Conservation (phyloP, 2,797 vertebrate genomes). For the Ctenochaetus hawaiiensis region DNA sequence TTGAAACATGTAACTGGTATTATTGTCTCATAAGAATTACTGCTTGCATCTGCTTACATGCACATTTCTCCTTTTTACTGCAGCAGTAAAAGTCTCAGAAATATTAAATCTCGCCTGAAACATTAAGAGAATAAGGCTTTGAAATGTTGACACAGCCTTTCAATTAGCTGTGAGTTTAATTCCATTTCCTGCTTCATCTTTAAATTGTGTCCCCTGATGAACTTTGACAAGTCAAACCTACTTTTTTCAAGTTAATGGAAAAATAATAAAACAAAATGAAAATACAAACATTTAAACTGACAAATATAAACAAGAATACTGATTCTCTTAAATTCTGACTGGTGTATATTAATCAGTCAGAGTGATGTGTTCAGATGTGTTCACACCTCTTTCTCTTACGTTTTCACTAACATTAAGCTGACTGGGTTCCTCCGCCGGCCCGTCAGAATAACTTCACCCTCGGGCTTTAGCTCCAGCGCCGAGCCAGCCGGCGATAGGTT, state of each 20-base stretch:
- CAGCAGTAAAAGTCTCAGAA: too few relatives aligned
- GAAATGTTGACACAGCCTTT: background rate
- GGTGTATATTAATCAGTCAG: slow-evolving; percentile 2
- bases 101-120: too few relatives aligned
- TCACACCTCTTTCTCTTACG: slow-evolving; percentile 27
- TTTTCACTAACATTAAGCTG: slow-evolving; percentile 47
- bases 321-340: slow-evolving; percentile 19
- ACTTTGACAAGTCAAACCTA: background rate
- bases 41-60: too few relatives aligned
- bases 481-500: slow-evolving; percentile 69
- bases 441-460: slow-evolving; percentile 56
- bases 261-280: background rate
- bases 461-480: slow-evolving; percentile 58
- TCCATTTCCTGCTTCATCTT: background rate
- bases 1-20: too few relatives aligned
- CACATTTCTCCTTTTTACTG: too few relatives aligned
- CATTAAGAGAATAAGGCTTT: background rate
- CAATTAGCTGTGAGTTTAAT: background rate
- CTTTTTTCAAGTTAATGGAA: background rate
- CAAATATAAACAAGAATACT: slow-evolving; percentile 10
- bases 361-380: slow-evolving; percentile 10
- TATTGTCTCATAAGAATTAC: too few relatives aligned
- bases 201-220: background rate
- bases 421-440: slow-evolving; percentile 43
- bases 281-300: background rate